Base-by-base conservation (phyloP, 2,888 invertebrate species). In the Calameuta idolon region DNA sequence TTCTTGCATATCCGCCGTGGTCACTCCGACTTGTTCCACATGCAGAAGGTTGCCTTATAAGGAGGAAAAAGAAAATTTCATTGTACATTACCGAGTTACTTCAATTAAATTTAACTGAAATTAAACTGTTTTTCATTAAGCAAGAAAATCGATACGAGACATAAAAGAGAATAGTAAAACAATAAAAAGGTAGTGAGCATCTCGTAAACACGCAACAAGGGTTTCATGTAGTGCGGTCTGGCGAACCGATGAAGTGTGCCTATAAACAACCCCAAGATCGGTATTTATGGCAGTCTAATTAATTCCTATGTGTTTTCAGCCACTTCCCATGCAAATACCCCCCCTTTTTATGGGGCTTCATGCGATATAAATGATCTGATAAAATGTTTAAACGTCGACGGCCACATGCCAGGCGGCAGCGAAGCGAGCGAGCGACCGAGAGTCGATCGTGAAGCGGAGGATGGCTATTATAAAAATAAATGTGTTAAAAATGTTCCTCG, bases 351-450 rank as follows among this genome's bases (percentile, higher is more conserved):
- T 85, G 86, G 82, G 81, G 84, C 82, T 77, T 86, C 84, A 82
- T 83, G 85, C 82, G 86, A 85, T 87, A 89, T 88, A 89, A 89
- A 89, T 86, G 88, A 89, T 88, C 87, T 88, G 89, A 90, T 90
- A 89, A 90, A 88, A 87, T 83, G 84, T 85, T 86, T 84, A 87
- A 89, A 85, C 83, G 80, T 76, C 82, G 80, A 76, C 69, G 83
- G 81, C 82, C 80, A 74, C 81, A 81, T 79, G 81, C 78, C 76
- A 77, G 75, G 81, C 82, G 81, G 80, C 55, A 55, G 55, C 55
- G 55, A 55, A 55, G 31, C 71, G 31, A 34, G 71, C 71, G 71
- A 71, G 71, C 31, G 31, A 71, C 71, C 71, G 71, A 34, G 33
- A 34, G 31, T 31, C 71, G 71, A 71, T 71, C 71, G 71, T 9